Evolutionary conservation across 1,140 invertebrate genomes (phyloP).

Genomic region (Ceratoteleas bidentatus): DNA sequence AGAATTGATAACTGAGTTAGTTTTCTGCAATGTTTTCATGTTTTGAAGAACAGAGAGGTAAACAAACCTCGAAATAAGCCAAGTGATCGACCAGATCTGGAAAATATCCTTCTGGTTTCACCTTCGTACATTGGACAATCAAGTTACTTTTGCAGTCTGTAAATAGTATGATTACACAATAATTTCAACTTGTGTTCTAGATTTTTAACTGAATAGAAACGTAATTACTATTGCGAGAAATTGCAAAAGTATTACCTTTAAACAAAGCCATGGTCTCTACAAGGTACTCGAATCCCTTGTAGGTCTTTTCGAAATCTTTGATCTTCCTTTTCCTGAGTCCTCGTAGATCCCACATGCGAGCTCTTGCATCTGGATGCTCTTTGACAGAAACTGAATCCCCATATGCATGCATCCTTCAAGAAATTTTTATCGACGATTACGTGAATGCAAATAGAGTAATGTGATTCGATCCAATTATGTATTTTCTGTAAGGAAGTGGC

Average conservation of each 20-base stretch:
- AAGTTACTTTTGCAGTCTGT: conserved; percentile 80
- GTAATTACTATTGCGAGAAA: too few species aligned
- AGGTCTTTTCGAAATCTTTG: conserved; percentile 88
- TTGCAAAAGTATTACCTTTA: conserved; percentile 28
- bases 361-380: conserved; percentile 94
- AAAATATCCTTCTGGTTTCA: conserved; percentile 85
- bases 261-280: conserved; percentile 75
- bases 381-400: conserved; percentile 88
- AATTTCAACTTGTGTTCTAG: not conserved
- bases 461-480: too few species aligned
- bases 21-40: too few species aligned
- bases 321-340: conserved; percentile 96
- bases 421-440: too few species aligned
- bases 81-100: conserved; percentile 88
- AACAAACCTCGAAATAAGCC: conserved; percentile 91
- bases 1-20: too few species aligned
- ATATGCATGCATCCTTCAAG: conserved; percentile 91
- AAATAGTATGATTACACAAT: conserved; percentile 61
- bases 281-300: conserved; percentile 90
- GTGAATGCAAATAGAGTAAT: too few species aligned
- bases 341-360: conserved; percentile 95
- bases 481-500: too few species aligned
- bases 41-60: too few species aligned
- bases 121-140: conserved; percentile 83
- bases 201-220: too few species aligned